Percentiles rank a stretch among this genome's conserved stretches.
Conservation (phyloP, 2,113 vertebrate genomes). For the Archilochus colubris region DNA sequence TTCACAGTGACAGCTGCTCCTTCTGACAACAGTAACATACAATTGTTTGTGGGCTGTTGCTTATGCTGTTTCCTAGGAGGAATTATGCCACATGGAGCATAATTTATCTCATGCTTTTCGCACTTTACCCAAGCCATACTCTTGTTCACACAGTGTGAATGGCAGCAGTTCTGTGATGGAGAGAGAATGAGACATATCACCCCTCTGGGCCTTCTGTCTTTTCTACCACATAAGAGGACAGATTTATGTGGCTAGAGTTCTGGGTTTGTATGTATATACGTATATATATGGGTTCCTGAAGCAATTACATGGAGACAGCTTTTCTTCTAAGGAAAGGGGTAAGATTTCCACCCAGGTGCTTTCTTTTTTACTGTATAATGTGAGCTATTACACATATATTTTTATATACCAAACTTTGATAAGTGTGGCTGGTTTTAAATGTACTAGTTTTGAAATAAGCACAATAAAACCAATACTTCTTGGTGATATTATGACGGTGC, state of each 20-base stretch:
- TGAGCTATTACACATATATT: slow-evolving; percentile 58
- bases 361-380: slow-evolving; percentile 42
- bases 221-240: not conserved
- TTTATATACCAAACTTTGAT: not conserved
- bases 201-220: slow-evolving; percentile 44
- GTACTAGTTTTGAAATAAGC: slow-evolving; percentile 49
- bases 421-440: slow-evolving; percentile 13
- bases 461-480: slow-evolving; percentile 45
- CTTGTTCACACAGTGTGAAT: slow-evolving; percentile 44
- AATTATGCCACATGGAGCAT: slow-evolving; percentile 21
- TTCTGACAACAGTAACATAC: not conserved
- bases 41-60: not conserved
- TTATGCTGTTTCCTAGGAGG: slow-evolving; percentile 8
- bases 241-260: not conserved
- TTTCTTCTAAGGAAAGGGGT: not conserved
- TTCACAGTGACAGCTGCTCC: not conserved
- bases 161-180: slow-evolving; percentile 54
- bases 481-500: slow-evolving; percentile 45
- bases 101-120: slow-evolving; percentile 9
- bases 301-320: not conserved
- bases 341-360: slow-evolving; percentile 36
- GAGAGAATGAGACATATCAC: slow-evolving; percentile 17
- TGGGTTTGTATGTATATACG: not conserved
- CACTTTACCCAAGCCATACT: not conserved
- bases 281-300: not conserved